Evolutionary conservation across 2,888 invertebrate species (phyloP).

Genomic region (Morpho achilles): DNA sequence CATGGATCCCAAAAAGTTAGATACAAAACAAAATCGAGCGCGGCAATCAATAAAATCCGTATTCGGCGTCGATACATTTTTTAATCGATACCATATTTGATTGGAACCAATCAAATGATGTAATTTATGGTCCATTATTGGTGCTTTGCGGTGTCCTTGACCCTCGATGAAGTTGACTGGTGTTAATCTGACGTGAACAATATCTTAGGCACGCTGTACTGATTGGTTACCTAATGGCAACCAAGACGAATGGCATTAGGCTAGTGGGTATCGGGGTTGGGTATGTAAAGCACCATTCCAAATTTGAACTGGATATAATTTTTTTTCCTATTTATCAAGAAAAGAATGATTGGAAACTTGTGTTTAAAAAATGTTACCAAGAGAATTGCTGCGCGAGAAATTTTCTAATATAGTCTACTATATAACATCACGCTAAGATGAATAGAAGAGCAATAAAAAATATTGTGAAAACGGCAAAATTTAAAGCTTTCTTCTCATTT

Average conservation of each 20-base stretch:
- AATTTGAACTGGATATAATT: background rate
- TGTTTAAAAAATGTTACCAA: no score
- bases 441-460: no score
- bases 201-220: conserved; percentile 55
- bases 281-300: conserved; percentile 13
- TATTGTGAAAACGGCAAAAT: no score
- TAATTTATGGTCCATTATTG: conserved; percentile 62
- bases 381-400: no score
- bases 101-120: conserved; percentile 73
- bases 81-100: conserved; percentile 63
- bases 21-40: conserved; percentile 42
- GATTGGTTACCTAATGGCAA: conserved; percentile 61
- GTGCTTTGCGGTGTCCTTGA: conserved; percentile 53
- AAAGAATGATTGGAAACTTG: no score
- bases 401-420: no score
- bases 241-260: conserved; percentile 47
- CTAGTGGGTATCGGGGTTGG: conserved; percentile 35
- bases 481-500: no score
- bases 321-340: no score
- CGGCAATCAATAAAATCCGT: conserved; percentile 41
- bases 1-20: conserved; percentile 8
- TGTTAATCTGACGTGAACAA: conserved; percentile 68
- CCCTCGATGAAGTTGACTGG: conserved; percentile 41
- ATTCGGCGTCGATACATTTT: conserved; percentile 49
- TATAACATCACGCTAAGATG: no score